Conservation (phyloP, 1,140 invertebrate species). For the Acromyrmex charruanus region DNA sequence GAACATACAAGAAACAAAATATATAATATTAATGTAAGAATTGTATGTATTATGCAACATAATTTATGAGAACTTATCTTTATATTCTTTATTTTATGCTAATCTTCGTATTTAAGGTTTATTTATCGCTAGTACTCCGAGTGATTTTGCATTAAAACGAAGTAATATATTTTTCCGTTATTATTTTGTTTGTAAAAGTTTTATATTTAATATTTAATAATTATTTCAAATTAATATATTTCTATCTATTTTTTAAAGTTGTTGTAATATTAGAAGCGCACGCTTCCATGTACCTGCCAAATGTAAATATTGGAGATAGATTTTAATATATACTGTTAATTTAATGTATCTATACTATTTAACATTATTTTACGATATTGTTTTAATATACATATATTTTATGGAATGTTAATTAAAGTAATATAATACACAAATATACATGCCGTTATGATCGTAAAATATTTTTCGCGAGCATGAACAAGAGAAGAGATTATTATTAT, state of each 20-base stretch:
- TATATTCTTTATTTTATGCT: neutral
- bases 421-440: slow-evolving; percentile 20
- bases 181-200: slow-evolving; percentile 59
- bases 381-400: slow-evolving; percentile 56
- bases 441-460: slow-evolving; percentile 48
- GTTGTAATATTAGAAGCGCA: slow-evolving; percentile 77
- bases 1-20: neutral
- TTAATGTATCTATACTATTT: slow-evolving; percentile 10
- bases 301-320: slow-evolving; percentile 76
- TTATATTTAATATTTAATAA: slow-evolving; percentile 44
- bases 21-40: neutral
- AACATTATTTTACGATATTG: slow-evolving; percentile 29
- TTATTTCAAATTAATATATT: slow-evolving; percentile 65
- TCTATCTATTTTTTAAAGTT: slow-evolving; percentile 54
- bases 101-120: neutral
- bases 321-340: slow-evolving; percentile 68
- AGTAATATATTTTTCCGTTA: slow-evolving; percentile 38
- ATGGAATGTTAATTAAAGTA: slow-evolving; percentile 41
- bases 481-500: neutral
- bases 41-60: neutral
- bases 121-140: slow-evolving; percentile 18
- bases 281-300: slow-evolving; percentile 83
- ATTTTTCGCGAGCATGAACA: neutral
- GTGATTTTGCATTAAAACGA: slow-evolving; percentile 29
- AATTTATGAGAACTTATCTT: slow-evolving; percentile 31